These are phyloP conservation scores for Octodon degus DNA, from an alignment of 2,113 vertebrate genomes.

Conservation along the genomic window DNA sequence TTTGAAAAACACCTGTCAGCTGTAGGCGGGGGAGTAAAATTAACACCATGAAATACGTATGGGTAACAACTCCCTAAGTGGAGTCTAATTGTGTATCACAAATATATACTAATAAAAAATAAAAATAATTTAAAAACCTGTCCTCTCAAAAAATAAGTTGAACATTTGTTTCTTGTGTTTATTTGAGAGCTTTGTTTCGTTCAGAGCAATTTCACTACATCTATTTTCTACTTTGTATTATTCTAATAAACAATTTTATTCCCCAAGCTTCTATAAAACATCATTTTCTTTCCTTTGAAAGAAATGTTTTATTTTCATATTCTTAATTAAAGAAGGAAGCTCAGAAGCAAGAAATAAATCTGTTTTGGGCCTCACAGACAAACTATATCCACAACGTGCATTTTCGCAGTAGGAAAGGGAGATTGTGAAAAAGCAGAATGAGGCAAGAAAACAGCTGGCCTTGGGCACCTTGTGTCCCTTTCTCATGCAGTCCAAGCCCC, in stretches of 20 bases:
- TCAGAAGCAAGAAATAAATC: conserved; percentile 9
- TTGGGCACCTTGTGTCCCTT: accelerated
- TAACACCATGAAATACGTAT: not conserved
- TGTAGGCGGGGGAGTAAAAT: not conserved
- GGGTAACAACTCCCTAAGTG: not conserved
- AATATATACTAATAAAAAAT: not conserved
- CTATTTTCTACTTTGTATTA: conserved; percentile 51
- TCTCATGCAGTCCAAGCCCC: not conserved
- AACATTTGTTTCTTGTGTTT: not conserved
- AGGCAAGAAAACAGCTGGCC: not conserved
- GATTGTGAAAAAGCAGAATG: accelerated
- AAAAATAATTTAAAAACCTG: not conserved
- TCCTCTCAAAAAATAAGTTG: not conserved
- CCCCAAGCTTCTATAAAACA: conserved; percentile 25
- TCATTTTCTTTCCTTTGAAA: not conserved
- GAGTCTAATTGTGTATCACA: not conserved
- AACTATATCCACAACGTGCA: accelerated
- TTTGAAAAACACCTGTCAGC: not conserved
- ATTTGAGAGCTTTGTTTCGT: conserved; percentile 29
- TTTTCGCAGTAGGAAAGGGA: accelerated
- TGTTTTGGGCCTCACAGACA: not conserved
- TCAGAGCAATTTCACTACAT: conserved; percentile 33
- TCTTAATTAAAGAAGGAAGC: conserved; percentile 60
- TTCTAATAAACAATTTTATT: conserved; percentile 56
- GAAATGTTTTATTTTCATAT: conserved; percentile 45